These are phyloP conservation scores for Eurytoma adleriae DNA, from an alignment of 2,888 invertebrate genomes.

Conservation along the genomic window DNA sequence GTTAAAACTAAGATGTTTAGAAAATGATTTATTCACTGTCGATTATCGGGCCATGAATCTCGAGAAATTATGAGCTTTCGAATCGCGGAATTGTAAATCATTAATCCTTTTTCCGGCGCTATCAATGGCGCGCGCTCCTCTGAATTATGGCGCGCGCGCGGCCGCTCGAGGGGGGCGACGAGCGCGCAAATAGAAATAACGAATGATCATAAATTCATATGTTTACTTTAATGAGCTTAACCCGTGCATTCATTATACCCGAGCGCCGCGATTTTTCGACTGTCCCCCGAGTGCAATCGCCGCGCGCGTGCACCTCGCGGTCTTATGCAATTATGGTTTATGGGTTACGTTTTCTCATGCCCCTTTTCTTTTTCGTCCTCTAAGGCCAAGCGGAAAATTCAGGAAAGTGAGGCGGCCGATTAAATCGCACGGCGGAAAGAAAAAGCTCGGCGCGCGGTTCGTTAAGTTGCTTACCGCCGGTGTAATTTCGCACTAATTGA, in stretches of 20 bases:
- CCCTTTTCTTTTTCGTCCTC: no score
- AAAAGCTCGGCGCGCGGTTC: no score
- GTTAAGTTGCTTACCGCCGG: no score
- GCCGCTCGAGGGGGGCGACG: not conserved
- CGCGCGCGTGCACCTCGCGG: not conserved
- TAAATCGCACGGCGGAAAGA: no score
- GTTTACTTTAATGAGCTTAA: slow-evolving; percentile 52
- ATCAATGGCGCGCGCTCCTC: slow-evolving; percentile 29
- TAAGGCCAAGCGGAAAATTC: no score
- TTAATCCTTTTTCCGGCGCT: slow-evolving; percentile 30
- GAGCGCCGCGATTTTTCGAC: slow-evolving; percentile 19
- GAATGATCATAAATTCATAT: slow-evolving; percentile 52
- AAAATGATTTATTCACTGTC: slow-evolving; percentile 43
- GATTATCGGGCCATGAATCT: slow-evolving; percentile 42
- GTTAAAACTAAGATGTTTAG: slow-evolving; percentile 36
- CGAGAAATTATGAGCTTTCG: slow-evolving; percentile 43
- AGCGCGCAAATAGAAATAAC: slow-evolving; percentile 45
- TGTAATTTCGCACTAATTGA: no score
- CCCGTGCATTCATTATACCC: slow-evolving; percentile 27
- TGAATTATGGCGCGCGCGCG: slow-evolving; percentile 44
- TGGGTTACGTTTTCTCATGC: not conserved
- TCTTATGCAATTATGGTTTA: not conserved
- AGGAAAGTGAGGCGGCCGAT: no score
- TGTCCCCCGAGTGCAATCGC: not conserved
- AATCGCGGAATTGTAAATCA: slow-evolving; percentile 47